phyloP scores from a whole-genome alignment of 1,140 invertebrate genomes.

The Parapsyche elsis region DNA sequence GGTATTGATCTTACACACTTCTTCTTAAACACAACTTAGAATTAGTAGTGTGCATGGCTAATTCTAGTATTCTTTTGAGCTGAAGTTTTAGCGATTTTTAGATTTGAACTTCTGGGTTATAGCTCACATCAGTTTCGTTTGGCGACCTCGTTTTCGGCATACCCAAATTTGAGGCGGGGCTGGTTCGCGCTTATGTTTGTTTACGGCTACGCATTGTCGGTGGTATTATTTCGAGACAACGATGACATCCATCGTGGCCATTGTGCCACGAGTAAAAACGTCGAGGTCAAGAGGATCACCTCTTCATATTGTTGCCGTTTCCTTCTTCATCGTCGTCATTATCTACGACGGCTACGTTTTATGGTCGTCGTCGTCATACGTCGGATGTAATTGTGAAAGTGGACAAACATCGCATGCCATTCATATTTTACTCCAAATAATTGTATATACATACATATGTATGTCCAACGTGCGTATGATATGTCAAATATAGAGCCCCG shows the following conservation, averaged over 20 bases:
- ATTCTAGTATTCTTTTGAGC: too few relatives aligned
- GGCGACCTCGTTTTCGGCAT: neutral
- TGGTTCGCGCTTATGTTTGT: neutral
- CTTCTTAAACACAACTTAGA: too few relatives aligned
- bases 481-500: too few relatives aligned
- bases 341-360: slow-evolving; percentile 9
- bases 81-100: too few relatives aligned
- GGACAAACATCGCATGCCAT: neutral
- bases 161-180: neutral
- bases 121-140: neutral
- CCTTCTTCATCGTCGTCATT: slow-evolving; percentile 19
- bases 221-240: neutral
- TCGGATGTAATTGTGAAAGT: slow-evolving; percentile 25
- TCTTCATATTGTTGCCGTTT: slow-evolving; percentile 7
- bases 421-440: too few relatives aligned
- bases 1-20: too few relatives aligned
- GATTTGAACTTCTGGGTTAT: too few relatives aligned
- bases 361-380: neutral
- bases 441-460: too few relatives aligned
- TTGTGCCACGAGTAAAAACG: neutral
- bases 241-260: neutral
- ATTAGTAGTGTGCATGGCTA: too few relatives aligned
- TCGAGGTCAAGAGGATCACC: slow-evolving; percentile 23
- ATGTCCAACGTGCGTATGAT: too few relatives aligned
- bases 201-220: neutral